Evolutionary conservation across 2,113 vertebrate genomes (phyloP), one percentile per base, ranked within the genome.

Genomic region (Ceratotherium simum): DNA sequence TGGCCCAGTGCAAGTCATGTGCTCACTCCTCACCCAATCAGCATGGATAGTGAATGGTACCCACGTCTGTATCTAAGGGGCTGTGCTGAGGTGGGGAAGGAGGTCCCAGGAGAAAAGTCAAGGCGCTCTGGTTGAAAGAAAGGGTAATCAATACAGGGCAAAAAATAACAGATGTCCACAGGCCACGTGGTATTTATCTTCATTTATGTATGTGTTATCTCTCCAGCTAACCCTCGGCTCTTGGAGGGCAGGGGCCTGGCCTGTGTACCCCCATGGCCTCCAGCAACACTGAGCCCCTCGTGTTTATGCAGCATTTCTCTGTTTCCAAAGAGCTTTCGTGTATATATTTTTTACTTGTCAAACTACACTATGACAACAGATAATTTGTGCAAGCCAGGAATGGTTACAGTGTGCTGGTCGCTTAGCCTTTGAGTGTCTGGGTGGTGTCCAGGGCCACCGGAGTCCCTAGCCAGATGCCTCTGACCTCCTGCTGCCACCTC

Each of bases 281-380:
- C 29, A 11, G n/a, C 48, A 51, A 3, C 27, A 46, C 27, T 4
- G 80, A 76, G 8, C 14, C 29, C 60, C 31, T 76, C 0, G 0
- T 33, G 51, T 93, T 79, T 21, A 39, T 42, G 23, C 36, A 58
- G 31, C 58, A 23, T 89, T 79, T 79, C 78, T 69, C 16, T 10
- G 3, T 62, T 64, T 70, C 90, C 86, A 58, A 25, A 78, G 31
- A 86, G 65, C 65, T 70, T 70, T 87, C 60, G 48, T 31, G 16
- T 33, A 4, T 10, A 3, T 73, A 5, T 75, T 33, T 56, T 90
- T 69, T 54, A 48, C 20, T 29, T 62, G 73, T 92, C 79, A 56
- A 2, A 33, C 21, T 16, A 0, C 36, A 67, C 33, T 39, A 0
- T 23, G 39, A 62, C 80, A 42, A 21, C 39, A 81, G 16, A 14